Evolutionary conservation across 2,797 vertebrate genomes (phyloP), one percentile per base, ranked within the genome.

Genomic region (Mastacembelus armatus): DNA sequence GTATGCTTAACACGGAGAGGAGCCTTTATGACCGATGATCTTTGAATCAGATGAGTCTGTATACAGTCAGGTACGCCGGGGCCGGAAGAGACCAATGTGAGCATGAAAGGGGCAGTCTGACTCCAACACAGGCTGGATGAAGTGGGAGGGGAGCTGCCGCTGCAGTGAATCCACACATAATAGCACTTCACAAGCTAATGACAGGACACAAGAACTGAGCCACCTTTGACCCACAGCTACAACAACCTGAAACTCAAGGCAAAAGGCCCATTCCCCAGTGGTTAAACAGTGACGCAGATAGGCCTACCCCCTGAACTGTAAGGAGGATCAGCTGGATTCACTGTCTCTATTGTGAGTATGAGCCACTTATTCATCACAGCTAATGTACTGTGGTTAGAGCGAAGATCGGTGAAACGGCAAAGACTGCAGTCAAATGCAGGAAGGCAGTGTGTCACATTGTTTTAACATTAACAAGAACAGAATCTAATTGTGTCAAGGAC

Each of bases 201-300:
- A 57, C 58, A 56, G 58, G 43, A 69, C 77, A 57, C 38, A 0
- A 54, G 45, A 58, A 60, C 35, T 9, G 58, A 74, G 19, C 30
- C 43, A 48, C 57, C 33, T 81, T 61, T 78, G 71, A 78, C 12
- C 36, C 5, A 50, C 64, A 55, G 45, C 77, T 27, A 54, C 61
- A 27, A 45, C 48, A 42, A 36, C 33, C 48, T 11, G 10, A 70
- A 74, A 49, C 26, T 68, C 26, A 30, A 61, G 21, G 18, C 52
- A 60, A 11, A 32, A n/a, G 58, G 10, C 36, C 19, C 4, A 8
- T 32, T 56, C 42, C 50, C 51, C 3, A 15, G 55, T 8, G 66
- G 50, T 36, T 2, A 4, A 49, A 19, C 35, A 6, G 65, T 47
- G 70, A 75, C 59, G 9, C 62, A 73, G 49, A 69, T 0, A 29